Conservation (phyloP, 1,140 invertebrate genomes). For the Aplysia californica region DNA sequence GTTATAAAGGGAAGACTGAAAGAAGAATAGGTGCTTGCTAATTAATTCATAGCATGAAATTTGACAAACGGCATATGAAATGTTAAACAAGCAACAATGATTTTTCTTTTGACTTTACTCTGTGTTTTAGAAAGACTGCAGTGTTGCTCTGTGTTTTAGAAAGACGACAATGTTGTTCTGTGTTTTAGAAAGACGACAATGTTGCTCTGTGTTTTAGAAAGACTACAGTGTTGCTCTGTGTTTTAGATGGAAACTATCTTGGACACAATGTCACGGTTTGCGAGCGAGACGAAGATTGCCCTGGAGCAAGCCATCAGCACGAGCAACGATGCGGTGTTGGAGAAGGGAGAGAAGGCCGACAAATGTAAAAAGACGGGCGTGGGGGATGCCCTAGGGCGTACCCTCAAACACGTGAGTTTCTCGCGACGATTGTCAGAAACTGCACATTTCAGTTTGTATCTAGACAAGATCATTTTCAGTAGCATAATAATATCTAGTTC, state of each 20-base stretch:
- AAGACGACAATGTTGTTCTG: no score
- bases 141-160: no score
- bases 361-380: conserved; percentile 37
- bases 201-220: no score
- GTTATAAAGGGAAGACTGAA: no score
- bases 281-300: conserved; percentile 70
- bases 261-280: conserved; percentile 69
- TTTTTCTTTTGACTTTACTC: no score
- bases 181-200: no score
- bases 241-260: conserved; percentile 71
- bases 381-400: conserved; percentile 69
- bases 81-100: no score
- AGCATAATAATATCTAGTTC: background rate
- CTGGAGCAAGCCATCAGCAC: conserved; percentile 71
- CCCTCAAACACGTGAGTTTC: conserved; percentile 68
- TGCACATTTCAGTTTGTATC: background rate
- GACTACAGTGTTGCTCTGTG: no score
- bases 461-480: background rate
- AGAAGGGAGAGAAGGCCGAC: conserved; percentile 36
- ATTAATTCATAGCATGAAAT: no score
- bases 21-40: no score
- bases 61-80: no score
- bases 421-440: background rate
- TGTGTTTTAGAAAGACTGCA: no score
- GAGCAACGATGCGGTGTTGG: conserved; percentile 54